Conservation (phyloP, 2,113 vertebrate genomes). For the Notiomystis cincta region DNA sequence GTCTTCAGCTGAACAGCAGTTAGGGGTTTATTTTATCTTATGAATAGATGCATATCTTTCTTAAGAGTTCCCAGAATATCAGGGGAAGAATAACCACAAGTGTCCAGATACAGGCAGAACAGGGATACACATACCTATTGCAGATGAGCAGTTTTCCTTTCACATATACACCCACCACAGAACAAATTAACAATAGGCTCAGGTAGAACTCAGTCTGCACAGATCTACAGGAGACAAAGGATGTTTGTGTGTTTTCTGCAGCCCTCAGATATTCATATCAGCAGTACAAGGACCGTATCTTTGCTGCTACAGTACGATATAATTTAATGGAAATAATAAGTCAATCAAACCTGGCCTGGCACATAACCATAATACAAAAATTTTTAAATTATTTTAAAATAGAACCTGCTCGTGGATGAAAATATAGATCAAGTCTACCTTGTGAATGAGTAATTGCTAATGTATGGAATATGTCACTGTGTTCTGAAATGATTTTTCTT, state of each 20-base stretch:
- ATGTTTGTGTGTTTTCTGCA: background rate
- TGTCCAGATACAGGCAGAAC: background rate
- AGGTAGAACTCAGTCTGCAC: background rate
- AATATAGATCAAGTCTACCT: background rate
- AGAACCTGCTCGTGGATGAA: background rate
- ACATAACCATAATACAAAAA: background rate
- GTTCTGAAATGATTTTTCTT: background rate
- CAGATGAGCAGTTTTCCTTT: background rate
- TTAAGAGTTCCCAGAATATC: background rate
- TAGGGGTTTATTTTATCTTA: background rate
- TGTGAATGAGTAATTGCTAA: background rate
- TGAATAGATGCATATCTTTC: background rate
- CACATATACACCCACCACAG: too few relatives aligned
- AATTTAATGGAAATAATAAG: background rate
- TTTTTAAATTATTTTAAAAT: background rate
- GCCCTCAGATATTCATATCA: background rate
- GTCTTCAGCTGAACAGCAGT: background rate
- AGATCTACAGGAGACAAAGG: background rate
- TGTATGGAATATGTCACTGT: background rate
- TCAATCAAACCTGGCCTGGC: background rate
- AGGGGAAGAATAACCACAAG: background rate
- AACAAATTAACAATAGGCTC: background rate
- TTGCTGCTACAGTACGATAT: background rate
- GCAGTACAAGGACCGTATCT: background rate
- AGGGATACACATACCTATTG: background rate